Base-by-base conservation (phyloP, 92 coral and sea anemone species). In the Porites rus region DNA sequence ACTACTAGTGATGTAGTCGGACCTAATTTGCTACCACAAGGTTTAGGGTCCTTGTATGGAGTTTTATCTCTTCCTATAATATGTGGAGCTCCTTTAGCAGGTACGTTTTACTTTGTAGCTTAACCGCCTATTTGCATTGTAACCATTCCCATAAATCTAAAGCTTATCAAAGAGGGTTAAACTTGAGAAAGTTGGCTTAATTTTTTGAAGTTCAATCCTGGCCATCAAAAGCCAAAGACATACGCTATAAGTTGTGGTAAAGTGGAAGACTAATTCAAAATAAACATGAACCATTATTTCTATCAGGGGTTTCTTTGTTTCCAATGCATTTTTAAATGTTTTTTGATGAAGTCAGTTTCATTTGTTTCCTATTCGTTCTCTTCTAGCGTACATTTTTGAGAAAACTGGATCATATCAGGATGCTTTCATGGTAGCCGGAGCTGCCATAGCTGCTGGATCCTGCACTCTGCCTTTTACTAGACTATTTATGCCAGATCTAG, bases 1-100 rank as follows among this genome's bases (percentile, higher is more conserved):
- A 91, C 91, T 25, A 96, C 98, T 0, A 92, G 96, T 66, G 94
- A 94, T 56, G 92, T 96, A 38, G 96, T 96, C 19, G 98, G 98
- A 50, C 66, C 91, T 25, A 72, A 66, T 8, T 91, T 84, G 70
- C 86, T 96, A 14, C 93, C 89, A 5, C 91, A 89, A 51, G 98
- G 98, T 18, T 76, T 96, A 65, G 98, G 98, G 17, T 87, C 87
- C 74, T 78, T 96, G 19, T 96, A 94, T 80, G 98, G 98, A 56
- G 90, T 92, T 43, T 88, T 90, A 10, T 91, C 98, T 38, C 7
- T 96, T 52, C 98, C 98, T 10, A 92, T 96, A 93, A 96, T 92
- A 63, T 91, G 92, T 82, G 98, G 98, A 17, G 91, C 98, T 51
- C 98, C 98, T 56, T 84, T 96, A 73, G 98, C 98, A 91, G 98